Evolutionary conservation across 2,888 invertebrate species (phyloP), one percentile per base, ranked within the genome.

Genomic region (Yponomeuta evonymella): DNA sequence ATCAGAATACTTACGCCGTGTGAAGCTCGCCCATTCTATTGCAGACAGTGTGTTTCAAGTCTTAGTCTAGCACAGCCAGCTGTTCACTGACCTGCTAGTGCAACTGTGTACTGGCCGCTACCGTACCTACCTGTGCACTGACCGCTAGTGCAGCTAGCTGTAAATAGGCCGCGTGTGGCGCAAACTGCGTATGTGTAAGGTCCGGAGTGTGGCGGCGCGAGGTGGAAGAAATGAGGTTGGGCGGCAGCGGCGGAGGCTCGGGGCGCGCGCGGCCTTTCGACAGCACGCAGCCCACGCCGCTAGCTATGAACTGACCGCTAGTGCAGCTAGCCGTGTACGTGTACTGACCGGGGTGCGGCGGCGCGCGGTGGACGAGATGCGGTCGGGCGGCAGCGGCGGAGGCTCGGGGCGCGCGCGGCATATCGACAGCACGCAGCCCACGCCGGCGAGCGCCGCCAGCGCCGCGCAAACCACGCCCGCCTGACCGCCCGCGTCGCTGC

Each of bases 381-480:
- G 82, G 30, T 89, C 88, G 71, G 89, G 90, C 73, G 83, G 78
- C 48, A 79, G 74, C 78, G 85, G 80, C 79, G 89, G 83, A 80
- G 93, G 82, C 81, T 88, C 78, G 67, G 84, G 78, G 73, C 81
- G 80, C 71, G 85, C 73, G 76, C 93, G 93, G 76, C 94, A 95
- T 74, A 94, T 82, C 15, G 94, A 93, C 70, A 95, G 92, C 76
- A 94, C 94, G 79, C 95, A 95, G 72, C 94, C 94, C 73, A 94
- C 92, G 75, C 94, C 86, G 78, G 95, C 93, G 81, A 94, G 93
- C 78, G 94, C 92, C 69, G 94, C 94, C 69, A 94, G 92, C 66
- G 95, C 93, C 72, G 94, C 93, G 82, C 94, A 94, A 83, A 95
- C 93, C 76, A 95, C 93, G 69, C 94, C 85, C 75, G 94, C 94